A percentile compares a stretch with the other conserved stretches of the same genome.
Conservation (phyloP, 2,113 vertebrate genomes). For the Misgurnus anguillicaudatus region DNA sequence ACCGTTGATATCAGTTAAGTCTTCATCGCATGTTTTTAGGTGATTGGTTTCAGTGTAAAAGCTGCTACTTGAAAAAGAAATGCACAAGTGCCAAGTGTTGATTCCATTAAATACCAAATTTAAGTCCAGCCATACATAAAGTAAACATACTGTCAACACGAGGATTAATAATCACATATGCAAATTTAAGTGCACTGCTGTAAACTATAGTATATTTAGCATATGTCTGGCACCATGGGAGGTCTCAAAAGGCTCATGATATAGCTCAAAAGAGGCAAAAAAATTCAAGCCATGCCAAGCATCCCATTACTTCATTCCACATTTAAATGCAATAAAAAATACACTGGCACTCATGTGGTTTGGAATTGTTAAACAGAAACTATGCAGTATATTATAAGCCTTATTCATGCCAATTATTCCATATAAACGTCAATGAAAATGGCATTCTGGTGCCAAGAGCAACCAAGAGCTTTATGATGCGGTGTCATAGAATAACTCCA, state of each 20-base stretch:
- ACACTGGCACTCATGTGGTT: constrained; percentile 2
- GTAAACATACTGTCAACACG: constrained; percentile 62
- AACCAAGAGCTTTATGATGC: constrained; percentile 52
- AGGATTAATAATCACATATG: constrained; percentile 57
- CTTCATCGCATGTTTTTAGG: too few species aligned
- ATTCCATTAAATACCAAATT: not conserved
- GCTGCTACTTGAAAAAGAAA: not conserved
- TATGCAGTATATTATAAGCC: not conserved
- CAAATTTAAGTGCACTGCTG: constrained; percentile 33
- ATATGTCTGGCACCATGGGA: constrained; percentile 53
- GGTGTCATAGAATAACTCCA: constrained; percentile 53
- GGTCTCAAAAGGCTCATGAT: constrained; percentile 57
- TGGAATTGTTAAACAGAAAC: not conserved
- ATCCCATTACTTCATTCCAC: constrained; percentile 45
- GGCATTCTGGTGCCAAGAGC: not conserved
- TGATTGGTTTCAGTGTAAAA: too few species aligned
- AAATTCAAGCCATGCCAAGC: constrained; percentile 27
- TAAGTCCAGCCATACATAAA: constrained; percentile 29
- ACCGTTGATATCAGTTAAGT: too few species aligned
- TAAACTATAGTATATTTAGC: constrained; percentile 69
- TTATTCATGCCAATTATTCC: not conserved
- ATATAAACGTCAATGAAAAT: not conserved
- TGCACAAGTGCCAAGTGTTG: not conserved
- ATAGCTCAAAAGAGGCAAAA: constrained; percentile 31
- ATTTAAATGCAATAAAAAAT: constrained; percentile 25